Base-by-base conservation (phyloP, 2,113 vertebrate genomes). In the Oryzias celebensis region DNA sequence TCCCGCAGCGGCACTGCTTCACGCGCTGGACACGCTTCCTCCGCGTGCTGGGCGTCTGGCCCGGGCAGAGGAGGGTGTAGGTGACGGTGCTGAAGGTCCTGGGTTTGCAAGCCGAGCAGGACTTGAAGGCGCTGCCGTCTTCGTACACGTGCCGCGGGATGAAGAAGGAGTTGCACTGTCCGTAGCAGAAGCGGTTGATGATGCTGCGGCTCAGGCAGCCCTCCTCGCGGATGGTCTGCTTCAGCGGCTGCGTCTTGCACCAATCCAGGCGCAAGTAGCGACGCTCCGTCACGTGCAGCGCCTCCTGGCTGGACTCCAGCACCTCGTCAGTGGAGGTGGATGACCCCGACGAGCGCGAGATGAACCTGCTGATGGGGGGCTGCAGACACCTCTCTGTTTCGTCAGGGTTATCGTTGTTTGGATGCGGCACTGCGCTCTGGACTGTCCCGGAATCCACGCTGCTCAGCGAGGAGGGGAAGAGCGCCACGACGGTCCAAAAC, bases 91-190 rank as follows among this genome's bases (percentile, higher is more conserved):
- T 98, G 88, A 95, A 96, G 49, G 92, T 93, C 85, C 95, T 96
- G 43, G 97, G 97, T 80, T 94, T 97, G 85, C 97, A 98, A 78
- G 96, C 94, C 12, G 97, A 98, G 82, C 96, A 98, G 51, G 96
- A 98, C 67, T 96, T 93, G 63, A 98, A 98, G 44, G 93, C 94
- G 59, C 91, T 92, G 52, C 97, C 95, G 68, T 97, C 96, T 77
- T 92, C 93, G 71, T 93, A 93, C 49, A 95, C 86, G 1, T 97
- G 95, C 65, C 95, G 89, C 28, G 97, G 97, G 75, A 98, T 98
- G 86, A 95, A 98, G 84, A 98, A 98, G 17, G 97, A 98, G 90
- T 98, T 98, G 90, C 97, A 98, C 88, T 98, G 97, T 58, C 97
- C 97, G 0, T 98, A 98, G 87, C 97, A 98, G 81, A 98, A 98